Percentiles rank a stretch among this genome's conserved stretches.
Conservation (phyloP, 1,140 invertebrate species). For the Sycophaga agraensis region DNA sequence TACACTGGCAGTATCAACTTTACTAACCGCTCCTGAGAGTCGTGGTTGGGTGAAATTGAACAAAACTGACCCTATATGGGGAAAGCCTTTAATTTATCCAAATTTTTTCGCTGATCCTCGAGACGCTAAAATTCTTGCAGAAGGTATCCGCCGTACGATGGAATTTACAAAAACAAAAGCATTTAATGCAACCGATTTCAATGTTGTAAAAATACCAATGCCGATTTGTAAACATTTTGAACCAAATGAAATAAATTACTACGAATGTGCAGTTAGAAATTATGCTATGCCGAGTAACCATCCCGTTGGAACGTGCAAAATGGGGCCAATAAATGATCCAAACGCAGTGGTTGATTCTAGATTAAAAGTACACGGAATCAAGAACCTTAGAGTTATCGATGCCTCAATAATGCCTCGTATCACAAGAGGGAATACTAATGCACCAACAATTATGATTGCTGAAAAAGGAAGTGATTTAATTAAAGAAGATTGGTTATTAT, state of each 20-base stretch:
- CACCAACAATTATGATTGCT: conserved; percentile 62
- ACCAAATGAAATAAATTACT: not conserved
- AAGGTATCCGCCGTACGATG: not conserved
- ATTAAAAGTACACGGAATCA: conserved; percentile 50
- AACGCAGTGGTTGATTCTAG: conserved; percentile 46
- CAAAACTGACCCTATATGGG: not conserved
- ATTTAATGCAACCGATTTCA: not conserved
- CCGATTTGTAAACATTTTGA: not conserved
- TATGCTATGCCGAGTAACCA: conserved; percentile 42
- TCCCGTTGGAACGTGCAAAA: conserved; percentile 64
- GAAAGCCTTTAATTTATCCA: not conserved
- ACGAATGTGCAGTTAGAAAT: conserved; percentile 9
- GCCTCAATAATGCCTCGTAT: conserved; percentile 53
- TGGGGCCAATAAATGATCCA: conserved; percentile 56
- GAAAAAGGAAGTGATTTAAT: conserved; percentile 53
- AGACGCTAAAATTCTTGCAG: not conserved
- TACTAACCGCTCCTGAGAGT: not conserved
- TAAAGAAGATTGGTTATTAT: conserved; percentile 19
- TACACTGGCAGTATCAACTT: not conserved
- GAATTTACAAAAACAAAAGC: not conserved
- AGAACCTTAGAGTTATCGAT: conserved; percentile 51
- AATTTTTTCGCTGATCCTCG: not conserved
- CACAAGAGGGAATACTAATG: conserved; percentile 58
- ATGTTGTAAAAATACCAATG: not conserved
- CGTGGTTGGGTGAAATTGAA: not conserved